Evolutionary conservation across 2,113 vertebrate species (phyloP).

Genomic region (Pseudopodoces humilis): DNA sequence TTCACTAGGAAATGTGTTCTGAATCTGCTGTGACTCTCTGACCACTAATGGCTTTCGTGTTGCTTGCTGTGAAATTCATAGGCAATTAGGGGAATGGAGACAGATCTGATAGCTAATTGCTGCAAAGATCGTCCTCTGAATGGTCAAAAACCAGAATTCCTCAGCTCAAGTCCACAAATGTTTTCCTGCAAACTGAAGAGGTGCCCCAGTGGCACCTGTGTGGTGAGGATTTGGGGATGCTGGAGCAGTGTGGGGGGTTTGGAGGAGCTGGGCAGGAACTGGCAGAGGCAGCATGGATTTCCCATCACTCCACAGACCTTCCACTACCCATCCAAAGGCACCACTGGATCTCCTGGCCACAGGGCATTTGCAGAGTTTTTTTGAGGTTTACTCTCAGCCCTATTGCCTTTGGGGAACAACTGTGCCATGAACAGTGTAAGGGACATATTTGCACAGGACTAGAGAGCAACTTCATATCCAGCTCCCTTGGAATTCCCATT

Average conservation of each 20-base stretch:
- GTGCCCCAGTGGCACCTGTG: not conserved
- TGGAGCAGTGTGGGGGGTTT: not conserved
- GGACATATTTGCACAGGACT: not conserved
- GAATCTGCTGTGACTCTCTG: not conserved
- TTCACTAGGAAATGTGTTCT: conserved; percentile 6
- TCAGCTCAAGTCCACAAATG: not conserved
- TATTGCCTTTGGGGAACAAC: not conserved
- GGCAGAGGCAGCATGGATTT: not conserved
- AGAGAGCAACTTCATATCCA: not conserved
- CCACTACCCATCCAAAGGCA: not conserved
- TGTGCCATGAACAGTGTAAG: not conserved
- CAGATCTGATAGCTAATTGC: conserved; percentile 12
- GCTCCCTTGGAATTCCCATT: not conserved
- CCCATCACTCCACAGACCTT: not conserved
- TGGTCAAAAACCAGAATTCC: not conserved
- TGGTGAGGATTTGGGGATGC: not conserved
- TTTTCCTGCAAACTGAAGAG: not conserved
- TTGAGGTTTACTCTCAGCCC: not conserved
- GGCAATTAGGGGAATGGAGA: not conserved
- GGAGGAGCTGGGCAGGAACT: not conserved
- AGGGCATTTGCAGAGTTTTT: not conserved
- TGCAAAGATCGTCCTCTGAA: not conserved
- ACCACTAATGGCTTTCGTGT: conserved; percentile 24
- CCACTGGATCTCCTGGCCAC: not conserved
- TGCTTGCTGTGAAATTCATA: not conserved